phyloP scores from a whole-genome alignment of 2,797 vertebrate genomes.

The Acrossocheilus fasciatus region DNA sequence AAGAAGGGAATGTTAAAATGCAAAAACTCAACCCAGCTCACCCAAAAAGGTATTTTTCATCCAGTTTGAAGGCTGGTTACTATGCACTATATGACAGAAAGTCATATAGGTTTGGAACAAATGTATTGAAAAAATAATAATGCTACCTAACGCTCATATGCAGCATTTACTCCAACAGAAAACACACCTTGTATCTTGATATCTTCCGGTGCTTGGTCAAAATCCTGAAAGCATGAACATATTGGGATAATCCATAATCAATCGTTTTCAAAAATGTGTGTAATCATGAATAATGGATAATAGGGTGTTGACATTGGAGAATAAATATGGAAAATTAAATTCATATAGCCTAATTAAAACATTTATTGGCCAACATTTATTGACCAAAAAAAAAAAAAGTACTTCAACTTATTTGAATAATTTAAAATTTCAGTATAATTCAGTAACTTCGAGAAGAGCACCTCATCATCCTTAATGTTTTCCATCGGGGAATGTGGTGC shows the following conservation, averaged over 20 bases:
- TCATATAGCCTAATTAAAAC: not conserved
- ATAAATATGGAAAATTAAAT: not conserved
- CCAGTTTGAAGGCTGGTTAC: not conserved
- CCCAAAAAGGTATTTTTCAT: not conserved
- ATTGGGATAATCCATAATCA: not conserved
- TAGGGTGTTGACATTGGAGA: not conserved
- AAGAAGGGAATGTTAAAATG: not conserved
- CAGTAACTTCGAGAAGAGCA: slow-evolving; percentile 72
- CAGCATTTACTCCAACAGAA: slow-evolving; percentile 85
- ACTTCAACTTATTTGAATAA: not conserved
- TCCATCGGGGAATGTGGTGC: slow-evolving; percentile 82
- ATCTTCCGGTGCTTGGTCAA: slow-evolving; percentile 85
- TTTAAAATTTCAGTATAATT: not conserved
- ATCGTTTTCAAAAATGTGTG: not conserved
- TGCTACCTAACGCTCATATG: slow-evolving; percentile 55
- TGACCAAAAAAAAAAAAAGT: not conserved
- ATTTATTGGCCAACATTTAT: too few relatives aligned
- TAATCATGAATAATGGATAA: not conserved
- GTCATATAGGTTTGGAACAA: not conserved
- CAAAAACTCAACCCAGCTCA: not conserved
- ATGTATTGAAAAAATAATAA: not conserved
- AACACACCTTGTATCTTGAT: slow-evolving; percentile 93
- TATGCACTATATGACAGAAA: not conserved
- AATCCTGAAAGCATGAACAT: slow-evolving; percentile 76
- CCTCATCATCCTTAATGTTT: slow-evolving; percentile 89